These are phyloP conservation scores for Pituophis catenifer DNA, from an alignment of 2,113 vertebrate genomes.

Conservation along the genomic window DNA sequence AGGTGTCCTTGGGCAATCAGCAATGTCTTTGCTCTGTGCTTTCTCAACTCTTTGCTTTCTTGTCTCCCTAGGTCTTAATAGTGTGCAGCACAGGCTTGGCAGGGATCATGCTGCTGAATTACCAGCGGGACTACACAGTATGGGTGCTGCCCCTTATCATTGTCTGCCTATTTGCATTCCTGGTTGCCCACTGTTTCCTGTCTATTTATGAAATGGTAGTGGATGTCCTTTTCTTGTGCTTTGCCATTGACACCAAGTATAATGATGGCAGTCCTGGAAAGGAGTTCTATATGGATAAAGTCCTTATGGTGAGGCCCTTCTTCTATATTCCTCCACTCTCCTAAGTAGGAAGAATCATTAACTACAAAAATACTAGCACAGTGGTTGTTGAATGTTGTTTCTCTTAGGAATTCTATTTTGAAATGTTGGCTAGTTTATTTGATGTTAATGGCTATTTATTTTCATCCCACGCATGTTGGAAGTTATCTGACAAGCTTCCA, in stretches of 20 bases:
- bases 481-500: background rate
- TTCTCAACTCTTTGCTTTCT: background rate
- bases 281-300: constrained; percentile 99
- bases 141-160: constrained; percentile 95
- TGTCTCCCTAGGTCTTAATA: constrained; percentile 82
- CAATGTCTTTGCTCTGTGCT: constrained; percentile 35
- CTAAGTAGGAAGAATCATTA: background rate
- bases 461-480: background rate
- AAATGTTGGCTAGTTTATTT: background rate
- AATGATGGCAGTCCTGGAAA: constrained; percentile 92
- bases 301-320: constrained; percentile 86
- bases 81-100: constrained; percentile 89
- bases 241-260: constrained; percentile 97
- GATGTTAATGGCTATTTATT: background rate
- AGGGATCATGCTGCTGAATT: constrained; percentile 91
- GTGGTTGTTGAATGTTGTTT: background rate
- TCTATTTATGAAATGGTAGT: constrained; percentile 98
- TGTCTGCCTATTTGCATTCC: constrained; percentile 95
- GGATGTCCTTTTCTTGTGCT: constrained; percentile 97
- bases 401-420: background rate
- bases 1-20: background rate
- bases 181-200: constrained; percentile 98
- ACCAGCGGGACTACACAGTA: constrained; percentile 90
- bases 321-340: background rate
- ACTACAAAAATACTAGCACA: background rate